Evolutionary conservation across 2,888 invertebrate species (phyloP).

Genomic region (Dynastes grantii): DNA sequence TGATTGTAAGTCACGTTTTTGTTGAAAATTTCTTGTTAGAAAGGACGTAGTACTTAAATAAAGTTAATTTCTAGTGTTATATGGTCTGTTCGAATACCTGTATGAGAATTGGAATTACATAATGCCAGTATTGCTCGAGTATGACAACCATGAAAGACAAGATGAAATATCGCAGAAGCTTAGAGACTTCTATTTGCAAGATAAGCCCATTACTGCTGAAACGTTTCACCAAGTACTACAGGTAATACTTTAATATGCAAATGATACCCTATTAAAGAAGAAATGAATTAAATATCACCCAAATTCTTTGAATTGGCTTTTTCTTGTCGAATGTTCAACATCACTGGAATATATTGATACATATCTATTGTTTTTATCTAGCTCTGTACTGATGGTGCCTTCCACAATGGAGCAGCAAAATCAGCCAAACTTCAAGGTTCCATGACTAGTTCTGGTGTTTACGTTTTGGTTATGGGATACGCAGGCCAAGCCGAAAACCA

Average conservation of each 20-base stretch:
- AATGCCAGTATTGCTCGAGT: constrained; percentile 61
- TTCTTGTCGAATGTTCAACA: no score
- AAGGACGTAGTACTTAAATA: no score
- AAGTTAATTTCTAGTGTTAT: constrained; percentile 49
- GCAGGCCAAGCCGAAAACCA: neutral
- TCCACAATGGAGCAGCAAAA: constrained; percentile 66
- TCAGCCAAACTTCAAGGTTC: constrained; percentile 59
- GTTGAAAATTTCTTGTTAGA: no score
- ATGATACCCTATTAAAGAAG: no score
- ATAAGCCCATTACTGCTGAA: constrained; percentile 56
- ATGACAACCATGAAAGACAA: constrained; percentile 57
- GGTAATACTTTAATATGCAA: constrained; percentile 52
- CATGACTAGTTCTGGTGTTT: constrained; percentile 72
- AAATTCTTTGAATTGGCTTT: no score
- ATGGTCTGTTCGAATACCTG: constrained; percentile 67
- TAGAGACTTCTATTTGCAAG: constrained; percentile 61
- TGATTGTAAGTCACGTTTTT: constrained; percentile 53
- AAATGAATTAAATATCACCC: no score
- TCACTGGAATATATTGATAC: no score
- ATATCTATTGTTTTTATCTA: neutral
- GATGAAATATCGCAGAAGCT: constrained; percentile 59
- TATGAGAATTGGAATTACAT: constrained; percentile 63
- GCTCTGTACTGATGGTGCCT: constrained; percentile 66
- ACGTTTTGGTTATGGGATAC: constrained; percentile 67
- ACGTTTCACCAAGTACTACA: constrained; percentile 60